Evolutionary conservation across 2,797 vertebrate species (phyloP), one percentile per base, ranked within the genome.

Genomic region (Mus minutoides): DNA sequence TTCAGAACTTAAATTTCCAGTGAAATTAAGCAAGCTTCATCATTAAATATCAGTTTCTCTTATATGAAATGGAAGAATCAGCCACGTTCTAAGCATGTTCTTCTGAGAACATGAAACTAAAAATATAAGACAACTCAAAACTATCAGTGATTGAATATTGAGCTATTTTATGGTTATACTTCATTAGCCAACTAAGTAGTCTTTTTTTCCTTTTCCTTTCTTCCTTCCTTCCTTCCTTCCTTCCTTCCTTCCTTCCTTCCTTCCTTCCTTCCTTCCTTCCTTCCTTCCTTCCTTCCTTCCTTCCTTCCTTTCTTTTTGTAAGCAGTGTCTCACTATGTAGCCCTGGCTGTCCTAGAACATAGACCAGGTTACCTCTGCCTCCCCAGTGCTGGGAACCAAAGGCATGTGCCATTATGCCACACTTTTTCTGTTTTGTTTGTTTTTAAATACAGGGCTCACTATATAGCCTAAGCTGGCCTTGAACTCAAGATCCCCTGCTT

Each of bases 11-110:
- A 89, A 87, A 91, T 96, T 88, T 96, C 89, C 91, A 91, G 9
- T 90, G 26, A 92, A 14, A 69, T n/a, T 82, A 92, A 76, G n/a
- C 80, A 97, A 95, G 29, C 3, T 91, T 43, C 49, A 90, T 91
- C 76, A 90, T 88, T 96, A 97, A 94, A 77, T 96, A 90, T 91
- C 92, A 95, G 62, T 89, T 88, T 88, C 95, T 92, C 58, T 54
- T 71, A 54, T 95, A 94, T 64, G 88, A 93, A 92, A 92, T 78
- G 13, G 71, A 90, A 34, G 19, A 22, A 88, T 83, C 26, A 31
- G 85, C 46, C 40, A 90, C 29, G 37, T 93, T 93, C n/a, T 87
- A 94, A 94, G 80, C 52, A 93, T 64, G 95, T 71, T 90, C 77
- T 71, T 90, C 77, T 69, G 31, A 92, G 22, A 34, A 91, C 58